Conservation (phyloP, 2,888 invertebrate species). For the Zhengitettix transpicula region DNA sequence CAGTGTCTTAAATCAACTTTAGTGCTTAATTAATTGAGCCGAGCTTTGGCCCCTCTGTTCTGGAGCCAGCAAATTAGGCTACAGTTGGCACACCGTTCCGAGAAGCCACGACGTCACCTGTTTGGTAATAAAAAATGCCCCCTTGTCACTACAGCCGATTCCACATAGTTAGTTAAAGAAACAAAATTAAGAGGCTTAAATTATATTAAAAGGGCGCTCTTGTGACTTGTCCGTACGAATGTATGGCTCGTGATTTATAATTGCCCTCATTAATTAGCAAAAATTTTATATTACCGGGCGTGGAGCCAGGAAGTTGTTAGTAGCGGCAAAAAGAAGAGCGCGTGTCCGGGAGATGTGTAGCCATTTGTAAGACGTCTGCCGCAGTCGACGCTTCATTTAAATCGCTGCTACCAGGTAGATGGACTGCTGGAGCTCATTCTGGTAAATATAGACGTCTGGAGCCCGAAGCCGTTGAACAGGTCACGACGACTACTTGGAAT, state of each 20-base stretch:
- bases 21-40: neutral
- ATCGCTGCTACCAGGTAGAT: neutral
- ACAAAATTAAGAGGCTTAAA: neutral
- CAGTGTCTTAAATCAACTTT: neutral
- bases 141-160: neutral
- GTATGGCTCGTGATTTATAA: neutral
- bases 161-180: neutral
- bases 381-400: neutral
- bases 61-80: no score
- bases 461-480: no score
- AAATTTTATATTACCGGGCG: neutral
- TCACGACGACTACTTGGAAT: no score
- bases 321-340: neutral
- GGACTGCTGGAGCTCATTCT: neutral
- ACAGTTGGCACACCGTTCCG: neutral
- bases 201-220: neutral
- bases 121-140: neutral
- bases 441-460: no score
- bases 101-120: neutral
- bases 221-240: neutral
- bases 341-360: no score
- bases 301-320: neutral
- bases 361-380: neutral
- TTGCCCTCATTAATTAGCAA: neutral
- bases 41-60: neutral